These are phyloP conservation scores for Collichthys lucidus DNA, from an alignment of 2,113 vertebrate species.

Conservation along the genomic window DNA sequence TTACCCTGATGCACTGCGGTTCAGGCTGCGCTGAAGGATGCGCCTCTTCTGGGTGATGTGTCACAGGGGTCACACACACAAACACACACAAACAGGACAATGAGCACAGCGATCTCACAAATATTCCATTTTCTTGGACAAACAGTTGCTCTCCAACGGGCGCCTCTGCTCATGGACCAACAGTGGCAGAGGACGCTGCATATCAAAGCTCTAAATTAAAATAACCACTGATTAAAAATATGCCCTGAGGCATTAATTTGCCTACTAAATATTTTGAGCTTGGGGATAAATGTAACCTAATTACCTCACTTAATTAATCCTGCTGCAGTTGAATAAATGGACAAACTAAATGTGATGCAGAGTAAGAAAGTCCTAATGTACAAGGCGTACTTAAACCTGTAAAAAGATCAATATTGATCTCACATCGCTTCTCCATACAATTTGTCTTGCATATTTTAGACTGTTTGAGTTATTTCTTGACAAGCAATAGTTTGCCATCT, in stretches of 20 bases:
- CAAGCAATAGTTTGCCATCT: background rate
- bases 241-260: conserved; percentile 60
- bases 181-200: conserved; percentile 5
- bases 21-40: conserved; percentile 44
- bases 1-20: conserved; percentile 64
- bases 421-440: background rate
- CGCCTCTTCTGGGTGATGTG: conserved; percentile 30
- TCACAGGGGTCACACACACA: conserved; percentile 35
- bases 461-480: background rate
- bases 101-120: background rate
- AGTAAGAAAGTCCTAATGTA: background rate
- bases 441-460: background rate
- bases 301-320: conserved; percentile 50
- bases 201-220: conserved; percentile 40
- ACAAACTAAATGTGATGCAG: conserved; percentile 6
- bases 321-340: conserved; percentile 27
- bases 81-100: conserved; percentile 28
- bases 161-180: conserved; percentile 1
- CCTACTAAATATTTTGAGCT: conserved; percentile 65
- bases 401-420: background rate
- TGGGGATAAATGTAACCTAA: conserved; percentile 56
- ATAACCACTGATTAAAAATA: conserved; percentile 54
- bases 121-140: background rate
- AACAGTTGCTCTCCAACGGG: conserved; percentile 1
- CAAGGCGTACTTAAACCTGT: background rate